Evolutionary conservation across 2,888 invertebrate genomes (phyloP).

Genomic region (Nomada goodeniana): DNA sequence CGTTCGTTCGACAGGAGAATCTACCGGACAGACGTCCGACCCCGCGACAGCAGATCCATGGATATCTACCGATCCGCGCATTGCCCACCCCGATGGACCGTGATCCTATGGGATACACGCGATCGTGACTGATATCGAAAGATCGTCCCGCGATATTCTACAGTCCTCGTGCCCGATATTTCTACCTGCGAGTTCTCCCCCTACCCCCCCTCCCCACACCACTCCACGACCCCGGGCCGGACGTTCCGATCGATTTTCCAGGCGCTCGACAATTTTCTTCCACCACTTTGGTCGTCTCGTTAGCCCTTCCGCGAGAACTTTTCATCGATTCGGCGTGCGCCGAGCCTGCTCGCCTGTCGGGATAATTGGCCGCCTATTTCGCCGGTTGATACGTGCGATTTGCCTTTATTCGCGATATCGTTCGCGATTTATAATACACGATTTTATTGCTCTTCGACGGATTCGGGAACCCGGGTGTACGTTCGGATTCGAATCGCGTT

Average conservation of each 20-base stretch:
- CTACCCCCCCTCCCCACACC: not conserved
- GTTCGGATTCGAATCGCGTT: not conserved
- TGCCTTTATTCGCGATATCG: no score
- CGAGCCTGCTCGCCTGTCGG: not conserved
- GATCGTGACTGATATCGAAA: constrained; percentile 34
- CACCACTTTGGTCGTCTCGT: constrained; percentile 1
- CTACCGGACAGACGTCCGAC: constrained; percentile 38
- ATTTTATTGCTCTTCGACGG: no score
- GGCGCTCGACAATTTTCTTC: constrained; percentile 18
- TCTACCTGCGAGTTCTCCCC: constrained; percentile 14
- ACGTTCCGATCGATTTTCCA: constrained; percentile 13
- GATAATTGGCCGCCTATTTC: not conserved
- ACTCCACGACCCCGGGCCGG: not conserved
- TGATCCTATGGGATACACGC: constrained; percentile 37
- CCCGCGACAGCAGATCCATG: not conserved
- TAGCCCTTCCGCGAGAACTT: not conserved
- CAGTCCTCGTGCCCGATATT: constrained; percentile 6
- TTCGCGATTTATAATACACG: no score
- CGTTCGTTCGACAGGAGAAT: constrained; percentile 42
- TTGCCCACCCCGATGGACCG: constrained; percentile 13
- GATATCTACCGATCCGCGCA: constrained; percentile 7
- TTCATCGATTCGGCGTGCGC: constrained; percentile 8
- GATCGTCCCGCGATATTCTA: constrained; percentile 13
- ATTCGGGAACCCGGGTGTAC: not conserved
- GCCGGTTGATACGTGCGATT: no score